These are phyloP conservation scores for Myopa testacea DNA, from an alignment of 2,888 invertebrate species.

Conservation along the genomic window DNA sequence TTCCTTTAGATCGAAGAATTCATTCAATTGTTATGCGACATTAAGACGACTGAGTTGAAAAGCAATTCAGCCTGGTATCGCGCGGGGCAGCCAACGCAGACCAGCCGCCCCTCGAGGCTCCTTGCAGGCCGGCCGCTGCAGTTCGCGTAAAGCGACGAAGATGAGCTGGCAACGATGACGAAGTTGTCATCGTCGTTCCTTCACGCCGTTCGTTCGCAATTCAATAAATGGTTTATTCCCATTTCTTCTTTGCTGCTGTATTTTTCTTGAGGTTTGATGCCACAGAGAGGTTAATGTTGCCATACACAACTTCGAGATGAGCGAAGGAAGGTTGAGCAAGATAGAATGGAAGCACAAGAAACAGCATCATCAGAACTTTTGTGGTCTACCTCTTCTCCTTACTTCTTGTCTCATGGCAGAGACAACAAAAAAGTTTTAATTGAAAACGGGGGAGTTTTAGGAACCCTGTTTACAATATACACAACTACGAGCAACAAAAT, in stretches of 20 bases:
- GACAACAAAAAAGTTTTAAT: constrained; percentile 16
- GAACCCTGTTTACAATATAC: too few species aligned
- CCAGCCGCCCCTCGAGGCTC: neutral
- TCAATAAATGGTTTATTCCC: constrained; percentile 1
- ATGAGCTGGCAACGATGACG: constrained; percentile 5
- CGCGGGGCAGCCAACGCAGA: neutral
- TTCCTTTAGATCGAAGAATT: constrained; percentile 30
- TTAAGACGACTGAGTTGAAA: constrained; percentile 22
- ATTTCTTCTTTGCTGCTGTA: neutral
- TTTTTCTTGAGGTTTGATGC: constrained; percentile 6
- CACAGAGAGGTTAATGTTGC: constrained; percentile 23
- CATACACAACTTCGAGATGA: constrained; percentile 16
- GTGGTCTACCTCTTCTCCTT: neutral
- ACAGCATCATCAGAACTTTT: neutral
- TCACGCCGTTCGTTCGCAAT: neutral
- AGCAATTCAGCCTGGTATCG: neutral
- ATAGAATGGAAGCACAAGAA: neutral
- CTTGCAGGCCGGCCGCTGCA: constrained; percentile 13
- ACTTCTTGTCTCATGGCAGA: neutral
- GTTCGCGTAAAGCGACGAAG: neutral
- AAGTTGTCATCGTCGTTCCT: constrained; percentile 18
- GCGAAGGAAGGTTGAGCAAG: neutral
- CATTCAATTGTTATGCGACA: constrained; percentile 28
- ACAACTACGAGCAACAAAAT: neutral
- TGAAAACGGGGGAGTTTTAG: neutral